Evolutionary conservation across 2,888 invertebrate genomes (phyloP), one percentile per base, ranked within the genome.

Genomic region (Zelleria hepariella): DNA sequence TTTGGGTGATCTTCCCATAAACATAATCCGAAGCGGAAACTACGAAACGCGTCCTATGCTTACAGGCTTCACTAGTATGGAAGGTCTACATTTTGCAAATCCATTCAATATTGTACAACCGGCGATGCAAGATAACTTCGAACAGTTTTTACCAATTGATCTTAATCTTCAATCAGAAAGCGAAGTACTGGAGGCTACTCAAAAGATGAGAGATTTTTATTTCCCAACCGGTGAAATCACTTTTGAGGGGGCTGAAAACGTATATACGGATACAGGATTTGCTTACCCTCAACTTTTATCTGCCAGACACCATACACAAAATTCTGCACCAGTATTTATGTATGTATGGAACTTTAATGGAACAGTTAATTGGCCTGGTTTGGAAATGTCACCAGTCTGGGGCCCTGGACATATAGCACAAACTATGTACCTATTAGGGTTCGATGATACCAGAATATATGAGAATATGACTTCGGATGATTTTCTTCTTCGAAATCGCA

Each of bases 31-130:
- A 26, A 53, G 53, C 23, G 57, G 57, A 20, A 53, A 57, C 18
- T 60, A 57, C 48, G 21, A 56, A 15, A 57, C 32, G 10, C n/a
- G 47, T 7, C 57, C 23, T n/a, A 24, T 52, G 7, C n/a, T 60
- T 10, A 52, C 60, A 18, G 60, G 60, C 5, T 49, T 42, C 21
- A 57, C 60, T 15, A 7, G 23, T 32, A 49, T 52, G 26, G 60
- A 60, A 53, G 57, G 57, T 18, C 23, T 42, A 3, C 26, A 10
- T 10, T 5, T 27, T n/a, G n/a, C n/a, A n/a, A n/a, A n/a, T n/a
- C n/a, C n/a, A 10, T 56, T 24, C 10, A 24, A 59, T 2, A n/a
- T 0, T 7, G 8, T 18, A 8, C 57, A 57, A 42, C 15, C 27
- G 2, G 21, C 21, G 10, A 60, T 60, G 52, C 20, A 57, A 32